Evolutionary conservation across 2,113 vertebrate genomes (phyloP), one percentile per base, ranked within the genome.

Genomic region (Scatophagus argus): DNA sequence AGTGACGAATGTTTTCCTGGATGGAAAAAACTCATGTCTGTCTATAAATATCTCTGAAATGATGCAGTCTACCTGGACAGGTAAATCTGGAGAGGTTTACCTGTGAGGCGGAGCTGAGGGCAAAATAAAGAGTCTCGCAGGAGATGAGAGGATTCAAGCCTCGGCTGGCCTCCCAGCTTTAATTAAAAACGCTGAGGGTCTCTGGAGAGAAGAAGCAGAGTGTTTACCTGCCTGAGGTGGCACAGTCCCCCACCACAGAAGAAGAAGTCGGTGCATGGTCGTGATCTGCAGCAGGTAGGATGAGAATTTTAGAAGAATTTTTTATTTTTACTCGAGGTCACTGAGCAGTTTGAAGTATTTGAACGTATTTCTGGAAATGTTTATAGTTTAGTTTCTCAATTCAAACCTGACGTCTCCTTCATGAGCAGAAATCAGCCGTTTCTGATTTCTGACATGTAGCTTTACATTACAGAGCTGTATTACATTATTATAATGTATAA

Each of bases 141-240:
- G 73, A 58, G 13, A 49, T n/a, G 5, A 25, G 25, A 78, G n/a
- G 16, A 5, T n/a, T 47, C 46, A 8, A 31, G 56, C 23, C 83
- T 85, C 89, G 88, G 87, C 83, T 89, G 82, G 32, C 9, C 17
- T 43, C 29, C 2, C 1, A 3, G 16, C 1, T 1, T 69, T 89
- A 79, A 91, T 91, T 88, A 89, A 88, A 88, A 88, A 31, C 70
- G 64, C 36, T 5, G 21, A 4, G 1, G 0, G 6, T 66, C 88
- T 61, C 62, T 12, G 0, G 73, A 79, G 86, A 84, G 14, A 2
- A 60, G 41, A 51, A 41, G 46, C 49, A 62, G 55, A 54, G 56
- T 73, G 86, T 77, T 84, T 44, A 84, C 76, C 72, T 60, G 9
- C 52, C 49, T 60, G 13, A 38, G 25, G n/a, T 25, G 32, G 32